These are phyloP conservation scores for Chrysemys picta DNA, from an alignment of 2,113 vertebrate species.

Conservation along the genomic window DNA sequence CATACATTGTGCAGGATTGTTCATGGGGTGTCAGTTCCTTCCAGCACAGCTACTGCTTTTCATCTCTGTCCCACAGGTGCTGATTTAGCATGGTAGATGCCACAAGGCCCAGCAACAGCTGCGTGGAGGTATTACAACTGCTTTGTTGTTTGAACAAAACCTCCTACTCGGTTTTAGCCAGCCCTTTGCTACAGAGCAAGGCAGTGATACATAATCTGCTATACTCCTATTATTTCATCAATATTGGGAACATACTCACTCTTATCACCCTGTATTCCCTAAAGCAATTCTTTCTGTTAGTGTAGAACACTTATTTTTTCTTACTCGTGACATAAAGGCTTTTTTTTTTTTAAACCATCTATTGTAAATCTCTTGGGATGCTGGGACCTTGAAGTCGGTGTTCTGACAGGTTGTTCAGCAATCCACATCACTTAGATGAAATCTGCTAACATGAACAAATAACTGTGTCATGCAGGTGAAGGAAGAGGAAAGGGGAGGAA, in stretches of 20 bases:
- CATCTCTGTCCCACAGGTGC: neutral
- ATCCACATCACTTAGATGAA: neutral
- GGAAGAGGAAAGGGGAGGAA: neutral
- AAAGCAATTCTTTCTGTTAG: neutral
- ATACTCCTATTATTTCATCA: rapidly evolving
- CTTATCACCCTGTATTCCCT: neutral
- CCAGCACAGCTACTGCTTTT: neutral
- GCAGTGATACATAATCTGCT: neutral
- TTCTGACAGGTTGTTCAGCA: neutral
- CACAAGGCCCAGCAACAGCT: rapidly evolving
- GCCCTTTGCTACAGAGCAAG: neutral
- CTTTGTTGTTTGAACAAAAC: neutral
- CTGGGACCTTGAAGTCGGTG: neutral
- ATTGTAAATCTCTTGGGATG: neutral
- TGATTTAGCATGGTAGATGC: neutral
- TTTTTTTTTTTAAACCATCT: neutral
- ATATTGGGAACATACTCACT: neutral
- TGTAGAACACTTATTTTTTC: neutral
- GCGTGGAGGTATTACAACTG: neutral
- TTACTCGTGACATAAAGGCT: neutral
- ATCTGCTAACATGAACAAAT: rapidly evolving
- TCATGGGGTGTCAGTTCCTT: neutral
- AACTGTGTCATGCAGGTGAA: neutral
- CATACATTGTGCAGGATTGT: neutral
- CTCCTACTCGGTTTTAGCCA: neutral